Percentiles rank a stretch among this genome's conserved stretches.
Conservation (phyloP, 2,113 vertebrate species). For the Microcebus jonahi region DNA sequence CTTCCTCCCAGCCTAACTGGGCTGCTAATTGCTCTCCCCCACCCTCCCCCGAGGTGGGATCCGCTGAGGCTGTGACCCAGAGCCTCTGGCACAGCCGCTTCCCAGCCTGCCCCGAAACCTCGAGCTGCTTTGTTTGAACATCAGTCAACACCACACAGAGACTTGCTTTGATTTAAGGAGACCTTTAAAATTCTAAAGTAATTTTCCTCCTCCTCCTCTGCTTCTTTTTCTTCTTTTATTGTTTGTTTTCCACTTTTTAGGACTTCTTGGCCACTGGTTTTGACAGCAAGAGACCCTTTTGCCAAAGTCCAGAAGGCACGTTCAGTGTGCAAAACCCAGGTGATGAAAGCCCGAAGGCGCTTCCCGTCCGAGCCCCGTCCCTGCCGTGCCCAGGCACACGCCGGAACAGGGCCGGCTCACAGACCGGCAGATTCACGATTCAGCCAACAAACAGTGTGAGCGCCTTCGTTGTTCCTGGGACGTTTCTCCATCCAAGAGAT, state of each 20-base stretch:
- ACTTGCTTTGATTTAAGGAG: slow-evolving; percentile 33
- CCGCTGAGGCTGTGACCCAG: background rate
- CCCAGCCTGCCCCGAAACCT: background rate
- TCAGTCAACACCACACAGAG: background rate
- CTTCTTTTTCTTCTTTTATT: background rate
- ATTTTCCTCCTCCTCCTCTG: background rate
- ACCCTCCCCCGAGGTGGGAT: background rate
- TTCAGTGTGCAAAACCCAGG: background rate
- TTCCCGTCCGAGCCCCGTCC: background rate
- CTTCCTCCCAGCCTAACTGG: background rate
- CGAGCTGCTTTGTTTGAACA: background rate
- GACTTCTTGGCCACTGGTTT: background rate
- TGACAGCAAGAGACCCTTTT: background rate
- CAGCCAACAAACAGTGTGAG: background rate
- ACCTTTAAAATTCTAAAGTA: background rate
- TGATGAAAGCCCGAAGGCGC: background rate
- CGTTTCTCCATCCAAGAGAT: background rate
- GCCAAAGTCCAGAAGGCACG: background rate
- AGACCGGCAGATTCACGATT: background rate
- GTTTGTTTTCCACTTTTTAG: background rate
- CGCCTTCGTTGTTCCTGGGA: background rate
- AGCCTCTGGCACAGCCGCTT: background rate
- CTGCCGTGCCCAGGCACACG: rapidly evolving
- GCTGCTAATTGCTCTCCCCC: background rate
- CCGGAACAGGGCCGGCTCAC: background rate